These are phyloP conservation scores for Stigmatopora argus DNA, from an alignment of 2,113 vertebrate species.

Conservation along the genomic window DNA sequence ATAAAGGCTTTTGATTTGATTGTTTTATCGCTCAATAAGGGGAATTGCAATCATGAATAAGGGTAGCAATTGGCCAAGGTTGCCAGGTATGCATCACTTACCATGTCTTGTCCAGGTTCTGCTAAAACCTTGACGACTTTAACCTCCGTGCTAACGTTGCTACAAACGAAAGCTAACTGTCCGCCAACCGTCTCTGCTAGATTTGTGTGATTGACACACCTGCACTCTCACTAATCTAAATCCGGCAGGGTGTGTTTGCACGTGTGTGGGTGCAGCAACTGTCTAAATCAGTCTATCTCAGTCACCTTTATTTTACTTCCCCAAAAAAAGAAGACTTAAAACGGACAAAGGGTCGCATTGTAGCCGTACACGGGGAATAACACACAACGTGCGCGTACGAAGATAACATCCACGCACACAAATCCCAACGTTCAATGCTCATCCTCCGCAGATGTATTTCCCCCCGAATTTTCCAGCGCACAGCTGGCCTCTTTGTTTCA, in stretches of 20 bases:
- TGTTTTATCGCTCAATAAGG: too few relatives aligned
- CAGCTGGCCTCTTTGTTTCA: conserved; percentile 67
- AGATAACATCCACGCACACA: conserved; percentile 23
- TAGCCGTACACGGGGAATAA: conserved; percentile 18
- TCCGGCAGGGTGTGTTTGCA: neutral
- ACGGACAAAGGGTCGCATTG: neutral
- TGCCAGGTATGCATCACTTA: too few relatives aligned
- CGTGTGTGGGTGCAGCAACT: neutral
- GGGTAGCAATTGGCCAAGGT: too few relatives aligned
- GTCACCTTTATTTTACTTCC: neutral
- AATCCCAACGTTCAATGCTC: conserved; percentile 17
- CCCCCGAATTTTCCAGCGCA: conserved; percentile 50
- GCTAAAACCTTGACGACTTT: neutral
- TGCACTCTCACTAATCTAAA: conserved; percentile 2
- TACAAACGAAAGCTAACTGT: neutral
- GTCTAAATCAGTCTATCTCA: neutral
- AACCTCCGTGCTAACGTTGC: neutral
- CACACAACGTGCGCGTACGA: neutral
- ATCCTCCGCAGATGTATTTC: conserved; percentile 22
- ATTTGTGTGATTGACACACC: conserved; percentile 2
- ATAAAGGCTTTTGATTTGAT: too few relatives aligned
- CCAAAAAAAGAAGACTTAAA: neutral
- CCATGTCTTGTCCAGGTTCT: neutral
- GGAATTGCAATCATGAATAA: too few relatives aligned
- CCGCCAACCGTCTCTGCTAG: neutral